A percentile compares a stretch with the other conserved stretches of the same genome.
Conservation (phyloP, 2,888 invertebrate genomes). For the Exephanes ischioxanthus region DNA sequence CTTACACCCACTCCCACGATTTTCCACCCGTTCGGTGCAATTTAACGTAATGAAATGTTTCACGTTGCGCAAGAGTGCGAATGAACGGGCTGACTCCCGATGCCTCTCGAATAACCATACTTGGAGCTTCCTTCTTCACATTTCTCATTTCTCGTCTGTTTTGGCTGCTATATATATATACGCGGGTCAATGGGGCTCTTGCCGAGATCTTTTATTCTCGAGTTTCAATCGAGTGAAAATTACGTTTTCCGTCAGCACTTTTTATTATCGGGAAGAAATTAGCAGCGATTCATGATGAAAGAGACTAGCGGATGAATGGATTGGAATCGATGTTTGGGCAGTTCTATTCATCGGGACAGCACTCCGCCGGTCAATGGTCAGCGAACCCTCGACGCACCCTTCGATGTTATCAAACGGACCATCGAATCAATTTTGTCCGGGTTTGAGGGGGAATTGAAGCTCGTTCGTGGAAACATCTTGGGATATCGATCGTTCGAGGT, state of each 20-base stretch:
- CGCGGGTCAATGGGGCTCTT: background rate
- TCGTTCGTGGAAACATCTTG: background rate
- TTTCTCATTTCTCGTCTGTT: background rate
- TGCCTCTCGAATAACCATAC: constrained; percentile 45
- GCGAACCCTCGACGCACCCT: constrained; percentile 2
- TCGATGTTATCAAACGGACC: constrained; percentile 32
- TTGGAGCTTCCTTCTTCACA: constrained; percentile 33
- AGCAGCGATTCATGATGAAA: constrained; percentile 4
- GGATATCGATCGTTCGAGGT: background rate
- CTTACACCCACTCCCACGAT: constrained; percentile 27
- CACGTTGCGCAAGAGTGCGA: constrained; percentile 51
- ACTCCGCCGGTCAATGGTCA: constrained; percentile 1
- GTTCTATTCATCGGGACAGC: constrained; percentile 4
- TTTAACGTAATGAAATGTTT: constrained; percentile 76
- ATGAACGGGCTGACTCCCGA: constrained; percentile 44
- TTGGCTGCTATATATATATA: background rate
- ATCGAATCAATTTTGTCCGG: constrained; percentile 48
- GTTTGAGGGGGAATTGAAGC: background rate
- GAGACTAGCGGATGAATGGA: background rate
- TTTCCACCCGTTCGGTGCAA: constrained; percentile 63
- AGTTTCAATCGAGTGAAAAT: constrained; percentile 14
- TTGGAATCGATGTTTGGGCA: constrained; percentile 1
- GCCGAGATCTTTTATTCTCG: background rate
- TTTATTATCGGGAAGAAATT: constrained; percentile 5
- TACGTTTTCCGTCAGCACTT: constrained; percentile 1